Percentiles rank a stretch among this genome's conserved stretches.
phyloP scores from a whole-genome alignment of 2,888 invertebrate genomes.

The Chironomus riparius region DNA sequence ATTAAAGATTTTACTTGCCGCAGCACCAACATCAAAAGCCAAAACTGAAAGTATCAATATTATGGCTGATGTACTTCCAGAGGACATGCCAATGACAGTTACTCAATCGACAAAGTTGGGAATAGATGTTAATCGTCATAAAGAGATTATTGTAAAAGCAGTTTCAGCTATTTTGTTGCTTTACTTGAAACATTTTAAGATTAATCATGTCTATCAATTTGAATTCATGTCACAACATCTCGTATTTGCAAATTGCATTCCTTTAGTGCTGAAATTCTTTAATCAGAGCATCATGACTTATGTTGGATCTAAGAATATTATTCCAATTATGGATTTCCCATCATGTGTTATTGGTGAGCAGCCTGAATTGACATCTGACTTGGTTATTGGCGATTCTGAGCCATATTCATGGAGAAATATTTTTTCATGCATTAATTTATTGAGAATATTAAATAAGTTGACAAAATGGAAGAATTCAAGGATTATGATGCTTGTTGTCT shows the following conservation, averaged over 20 bases:
- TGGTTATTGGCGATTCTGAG: constrained; percentile 75
- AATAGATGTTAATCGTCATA: constrained; percentile 96
- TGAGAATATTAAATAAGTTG: constrained; percentile 93
- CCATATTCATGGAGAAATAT: constrained; percentile 96
- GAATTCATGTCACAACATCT: constrained; percentile 98
- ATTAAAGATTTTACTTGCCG: constrained; percentile 91
- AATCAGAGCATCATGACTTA: constrained; percentile 96
- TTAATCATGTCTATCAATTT: constrained; percentile 71
- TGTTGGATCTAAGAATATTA: constrained; percentile 88
- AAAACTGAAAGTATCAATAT: constrained; percentile 98
- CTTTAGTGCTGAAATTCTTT: constrained; percentile 94
- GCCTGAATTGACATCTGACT: constrained; percentile 83
- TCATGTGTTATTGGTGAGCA: constrained; percentile 92
- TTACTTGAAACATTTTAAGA: constrained; percentile 81
- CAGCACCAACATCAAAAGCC: constrained; percentile 97
- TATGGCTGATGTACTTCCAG: constrained; percentile 93
- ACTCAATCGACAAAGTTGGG: constrained; percentile 90
- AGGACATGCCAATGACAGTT: constrained; percentile 95
- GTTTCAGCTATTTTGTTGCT: constrained; percentile 82
- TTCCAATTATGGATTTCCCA: constrained; percentile 90
- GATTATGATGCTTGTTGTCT: constrained; percentile 98
- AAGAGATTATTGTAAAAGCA: constrained; percentile 97
- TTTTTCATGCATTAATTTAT: constrained; percentile 92
- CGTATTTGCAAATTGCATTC: constrained; percentile 98
- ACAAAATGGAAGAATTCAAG: constrained; percentile 99